A percentile compares a stretch with the other conserved stretches of the same genome.
phyloP scores from a whole-genome alignment of 2,113 vertebrate genomes.

The Indicator maculatus region DNA sequence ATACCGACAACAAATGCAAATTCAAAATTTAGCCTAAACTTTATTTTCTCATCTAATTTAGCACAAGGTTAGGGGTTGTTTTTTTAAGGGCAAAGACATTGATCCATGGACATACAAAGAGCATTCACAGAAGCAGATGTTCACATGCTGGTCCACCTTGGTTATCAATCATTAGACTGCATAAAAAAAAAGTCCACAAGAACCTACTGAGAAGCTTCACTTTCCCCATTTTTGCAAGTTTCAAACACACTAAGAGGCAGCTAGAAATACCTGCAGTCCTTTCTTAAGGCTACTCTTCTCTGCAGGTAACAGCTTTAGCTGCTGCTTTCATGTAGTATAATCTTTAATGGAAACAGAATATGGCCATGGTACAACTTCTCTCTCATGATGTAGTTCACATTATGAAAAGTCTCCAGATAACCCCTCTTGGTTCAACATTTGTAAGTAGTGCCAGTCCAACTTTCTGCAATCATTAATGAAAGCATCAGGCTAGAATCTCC shows the following conservation, averaged over 20 bases:
- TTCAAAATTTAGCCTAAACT: background rate
- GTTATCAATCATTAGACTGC: background rate
- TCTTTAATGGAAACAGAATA: background rate
- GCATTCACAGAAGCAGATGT: background rate
- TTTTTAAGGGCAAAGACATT: background rate
- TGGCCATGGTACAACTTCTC: background rate
- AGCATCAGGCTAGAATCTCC: constrained; percentile 14
- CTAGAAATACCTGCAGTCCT: background rate
- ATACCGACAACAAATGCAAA: background rate
- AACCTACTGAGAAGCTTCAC: background rate
- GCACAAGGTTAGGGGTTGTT: background rate
- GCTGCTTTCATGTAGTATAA: background rate
- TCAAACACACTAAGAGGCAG: background rate
- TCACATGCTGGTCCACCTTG: background rate
- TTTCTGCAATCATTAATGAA: constrained; percentile 22
- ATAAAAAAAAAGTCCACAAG: background rate
- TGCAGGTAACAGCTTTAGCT: background rate
- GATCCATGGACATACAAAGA: background rate
- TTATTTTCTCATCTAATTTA: background rate
- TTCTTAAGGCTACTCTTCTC: background rate
- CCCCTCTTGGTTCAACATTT: background rate
- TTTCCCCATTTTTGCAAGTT: background rate
- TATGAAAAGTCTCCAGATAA: background rate
- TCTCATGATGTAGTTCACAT: background rate
- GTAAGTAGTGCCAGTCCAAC: background rate